phyloP scores from a whole-genome alignment of 2,888 invertebrate species.

The Prosopocoilus inquinatus region DNA sequence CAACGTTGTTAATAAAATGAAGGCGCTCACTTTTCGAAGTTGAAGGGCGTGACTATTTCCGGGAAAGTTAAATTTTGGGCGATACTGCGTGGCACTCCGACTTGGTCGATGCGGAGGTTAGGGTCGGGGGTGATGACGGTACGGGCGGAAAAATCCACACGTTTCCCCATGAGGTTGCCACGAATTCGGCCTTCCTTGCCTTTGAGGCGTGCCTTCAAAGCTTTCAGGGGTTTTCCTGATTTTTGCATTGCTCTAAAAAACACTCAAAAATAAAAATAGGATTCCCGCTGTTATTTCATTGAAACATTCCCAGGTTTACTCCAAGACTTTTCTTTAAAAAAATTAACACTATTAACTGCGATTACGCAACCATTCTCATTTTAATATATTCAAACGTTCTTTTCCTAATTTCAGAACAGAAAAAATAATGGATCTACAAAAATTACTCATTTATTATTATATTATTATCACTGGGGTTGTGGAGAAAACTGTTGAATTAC shows the following conservation, averaged over 20 bases:
- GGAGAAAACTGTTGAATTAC: no score
- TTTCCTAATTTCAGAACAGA: no score
- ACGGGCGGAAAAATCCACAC: slow-evolving; percentile 98
- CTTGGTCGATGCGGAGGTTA: slow-evolving; percentile 91
- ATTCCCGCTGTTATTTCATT: no score
- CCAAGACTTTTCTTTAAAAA: no score
- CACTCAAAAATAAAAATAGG: no score
- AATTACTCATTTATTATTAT: no score
- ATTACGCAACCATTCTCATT: no score
- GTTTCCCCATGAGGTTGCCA: slow-evolving; percentile 99
- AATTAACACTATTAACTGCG: no score
- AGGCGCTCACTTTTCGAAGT: slow-evolving; percentile 86
- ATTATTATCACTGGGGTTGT: no score
- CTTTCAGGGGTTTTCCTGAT: slow-evolving; percentile 97
- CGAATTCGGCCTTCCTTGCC: slow-evolving; percentile 99
- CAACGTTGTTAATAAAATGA: neutral
- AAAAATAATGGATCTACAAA: no score
- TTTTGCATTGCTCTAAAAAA: slow-evolving; percentile 92
- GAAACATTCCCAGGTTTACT: no score
- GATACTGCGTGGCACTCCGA: slow-evolving; percentile 96
- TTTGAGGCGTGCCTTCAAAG: slow-evolving; percentile 92
- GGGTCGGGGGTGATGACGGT: slow-evolving; percentile 98
- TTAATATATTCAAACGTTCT: no score
- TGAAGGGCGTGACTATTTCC: slow-evolving; percentile 98
- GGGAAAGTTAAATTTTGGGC: slow-evolving; percentile 99